Evolutionary conservation across 2,888 invertebrate genomes (phyloP), one percentile per base, ranked within the genome.

Genomic region (Polydesmus complanatus): DNA sequence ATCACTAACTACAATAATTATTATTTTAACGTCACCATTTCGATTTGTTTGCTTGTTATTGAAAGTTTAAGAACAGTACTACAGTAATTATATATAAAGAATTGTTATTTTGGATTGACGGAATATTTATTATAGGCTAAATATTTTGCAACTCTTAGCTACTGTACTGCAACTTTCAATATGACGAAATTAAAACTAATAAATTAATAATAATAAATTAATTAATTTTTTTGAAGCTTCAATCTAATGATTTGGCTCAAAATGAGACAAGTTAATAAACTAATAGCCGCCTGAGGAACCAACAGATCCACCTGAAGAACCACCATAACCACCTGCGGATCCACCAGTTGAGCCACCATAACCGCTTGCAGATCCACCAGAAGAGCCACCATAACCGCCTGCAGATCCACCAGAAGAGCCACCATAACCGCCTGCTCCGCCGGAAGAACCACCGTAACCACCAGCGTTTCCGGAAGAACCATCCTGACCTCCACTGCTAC

Each of bases 401-500:
- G 26, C 52, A 52, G 22, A 22, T 21, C 23, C 52, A 27, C 21
- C 37, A 37, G 37, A 8, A 26, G 50, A 27, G 14, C 59, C 59
- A 27, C 50, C 11, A 59, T 26, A 22, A 21, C 59, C 59, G 53
- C 27, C 59, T 8, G 53, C 27, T 5, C 58, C 59, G 22, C n/a
- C 54, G 14, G 37, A 5, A 8, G 37, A 37, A 8, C 37, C 37
- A 37, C 14, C 37, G 14, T 37, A 37, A 14, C 37, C 37, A 37
- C 37, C 37, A 37, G 37, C 37, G 14, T 5, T 8, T 37, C 27
- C 25, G 1, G 49, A 47, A 37, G 27, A 27, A 11, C 58, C 58
- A 11, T 27, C 58, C 19, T 37, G 14, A 14, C 57, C 52, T 26
- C 14, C 53, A 2, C 52, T 27, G 18, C 55, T 54, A 25, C 55